Conservation (phyloP, 2,113 vertebrate genomes). For the Hippotragus niger region DNA sequence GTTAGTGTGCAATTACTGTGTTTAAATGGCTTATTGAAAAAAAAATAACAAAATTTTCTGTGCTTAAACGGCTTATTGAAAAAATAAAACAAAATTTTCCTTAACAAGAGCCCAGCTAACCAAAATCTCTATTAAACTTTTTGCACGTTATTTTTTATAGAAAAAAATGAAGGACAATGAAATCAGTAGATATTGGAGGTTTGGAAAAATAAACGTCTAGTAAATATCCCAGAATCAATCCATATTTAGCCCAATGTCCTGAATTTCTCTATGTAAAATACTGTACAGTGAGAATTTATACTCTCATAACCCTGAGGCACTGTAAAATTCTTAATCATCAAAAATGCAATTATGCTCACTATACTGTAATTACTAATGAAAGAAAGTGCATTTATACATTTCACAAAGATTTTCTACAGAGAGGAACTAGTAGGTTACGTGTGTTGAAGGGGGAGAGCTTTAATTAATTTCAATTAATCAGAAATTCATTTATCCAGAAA, state of each 20-base stretch:
- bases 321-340: conserved; percentile 75
- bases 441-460: not conserved
- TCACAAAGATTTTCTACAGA: conserved; percentile 63
- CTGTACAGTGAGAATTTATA: conserved; percentile 63
- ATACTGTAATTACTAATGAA: conserved; percentile 71
- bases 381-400: conserved; percentile 65
- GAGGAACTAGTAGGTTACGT: conserved; percentile 15
- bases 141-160: not conserved
- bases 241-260: conserved; percentile 24
- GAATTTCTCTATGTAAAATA: conserved; percentile 49
- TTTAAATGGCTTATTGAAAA: not conserved
- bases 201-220: conserved; percentile 36
- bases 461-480: conserved; percentile 76
- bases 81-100: not conserved
- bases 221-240: conserved; percentile 34
- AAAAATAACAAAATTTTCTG: not conserved
- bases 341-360: conserved; percentile 74
- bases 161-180: conserved; percentile 25
- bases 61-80: not conserved
- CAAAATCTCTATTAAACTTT: conserved; percentile 14
- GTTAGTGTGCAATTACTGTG: not conserved
- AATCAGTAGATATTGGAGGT: not conserved
- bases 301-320: conserved; percentile 65
- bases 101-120: not conserved
- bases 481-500: conserved; percentile 60